Evolutionary conservation across 2,888 invertebrate genomes (phyloP).

Genomic region (Bursaphelenchus okinawaensis): DNA sequence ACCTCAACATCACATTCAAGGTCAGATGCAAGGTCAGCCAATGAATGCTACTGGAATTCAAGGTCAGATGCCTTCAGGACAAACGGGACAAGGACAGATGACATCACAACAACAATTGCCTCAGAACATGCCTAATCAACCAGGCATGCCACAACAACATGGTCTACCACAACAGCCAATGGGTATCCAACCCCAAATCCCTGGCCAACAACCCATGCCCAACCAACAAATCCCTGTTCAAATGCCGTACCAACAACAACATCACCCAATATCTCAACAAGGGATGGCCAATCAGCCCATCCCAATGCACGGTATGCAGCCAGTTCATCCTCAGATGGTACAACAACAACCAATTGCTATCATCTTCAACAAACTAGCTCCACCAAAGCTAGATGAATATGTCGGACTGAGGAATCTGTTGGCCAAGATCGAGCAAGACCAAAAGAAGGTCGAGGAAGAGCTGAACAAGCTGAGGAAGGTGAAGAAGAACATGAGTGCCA

Average conservation of each 20-base stretch:
- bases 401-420: neutral
- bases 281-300: neutral
- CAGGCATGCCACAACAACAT: no score
- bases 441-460: constrained; percentile 23
- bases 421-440: neutral
- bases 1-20: no score
- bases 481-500: constrained; percentile 53
- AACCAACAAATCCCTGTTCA: neutral
- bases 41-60: no score
- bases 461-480: constrained; percentile 36
- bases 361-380: neutral
- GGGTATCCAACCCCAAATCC: neutral
- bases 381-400: constrained; percentile 1
- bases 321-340: neutral
- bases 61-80: no score
- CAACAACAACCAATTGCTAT: constrained; percentile 2
- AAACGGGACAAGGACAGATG: neutral
- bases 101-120: no score
- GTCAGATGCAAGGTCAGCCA: no score
- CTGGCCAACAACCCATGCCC: constrained; percentile 2
- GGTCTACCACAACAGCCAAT: neutral
- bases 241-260: neutral
- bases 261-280: constrained; percentile 8
- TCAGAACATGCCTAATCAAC: no score
- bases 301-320: neutral